These are phyloP conservation scores for Trachelus stipa DNA, from an alignment of 2,888 invertebrate species.

Conservation along the genomic window DNA sequence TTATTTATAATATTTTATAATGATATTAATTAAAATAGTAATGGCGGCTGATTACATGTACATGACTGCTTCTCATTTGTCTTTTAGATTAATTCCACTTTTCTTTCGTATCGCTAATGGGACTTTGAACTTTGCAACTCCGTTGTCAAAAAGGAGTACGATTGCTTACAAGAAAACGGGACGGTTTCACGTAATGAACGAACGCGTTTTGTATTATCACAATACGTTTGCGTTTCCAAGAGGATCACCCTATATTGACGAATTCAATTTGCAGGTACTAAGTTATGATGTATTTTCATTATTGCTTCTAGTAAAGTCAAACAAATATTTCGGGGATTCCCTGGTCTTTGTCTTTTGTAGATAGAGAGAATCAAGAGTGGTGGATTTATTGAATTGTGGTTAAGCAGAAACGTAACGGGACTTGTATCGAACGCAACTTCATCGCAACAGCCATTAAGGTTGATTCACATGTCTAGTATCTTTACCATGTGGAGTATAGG, in stretches of 20 bases:
- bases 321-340: no score
- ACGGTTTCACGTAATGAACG: constrained; percentile 5
- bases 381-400: constrained; percentile 12
- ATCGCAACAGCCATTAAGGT: not conserved
- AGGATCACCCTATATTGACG: constrained; percentile 12
- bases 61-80: not conserved
- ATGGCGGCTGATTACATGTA: not conserved
- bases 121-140: not conserved
- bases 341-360: not conserved
- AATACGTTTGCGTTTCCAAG: constrained; percentile 9
- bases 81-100: not conserved
- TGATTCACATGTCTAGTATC: constrained; percentile 8
- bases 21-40: not conserved
- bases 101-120: not conserved
- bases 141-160: not conserved
- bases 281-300: no score
- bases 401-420: constrained; percentile 8
- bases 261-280: constrained; percentile 14
- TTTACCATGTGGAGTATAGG: constrained; percentile 10
- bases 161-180: not conserved
- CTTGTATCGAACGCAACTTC: not conserved
- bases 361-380: constrained; percentile 10
- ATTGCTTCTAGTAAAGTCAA: no score
- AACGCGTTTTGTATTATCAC: constrained; percentile 9
- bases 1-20: not conserved